These are phyloP conservation scores for Campaea margaritaria DNA, from an alignment of 2,888 invertebrate genomes.

Conservation along the genomic window DNA sequence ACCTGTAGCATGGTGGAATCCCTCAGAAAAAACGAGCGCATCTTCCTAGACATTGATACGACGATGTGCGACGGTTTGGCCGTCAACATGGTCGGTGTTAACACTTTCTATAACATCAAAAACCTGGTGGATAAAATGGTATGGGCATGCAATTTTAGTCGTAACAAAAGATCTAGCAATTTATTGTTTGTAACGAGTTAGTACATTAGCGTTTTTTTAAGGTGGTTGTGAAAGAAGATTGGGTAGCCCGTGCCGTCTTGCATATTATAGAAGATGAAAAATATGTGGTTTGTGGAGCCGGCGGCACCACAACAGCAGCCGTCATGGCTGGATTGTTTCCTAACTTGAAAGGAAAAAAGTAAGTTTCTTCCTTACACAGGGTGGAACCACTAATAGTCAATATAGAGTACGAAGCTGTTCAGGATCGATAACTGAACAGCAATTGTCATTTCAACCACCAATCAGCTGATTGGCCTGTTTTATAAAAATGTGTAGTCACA, in stretches of 20 bases:
- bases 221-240: conserved; percentile 93
- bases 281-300: conserved; percentile 95
- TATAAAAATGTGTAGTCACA: too few relatives aligned
- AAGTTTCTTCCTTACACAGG: conserved; percentile 37
- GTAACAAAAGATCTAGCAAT: neutral
- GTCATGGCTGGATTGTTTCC: conserved; percentile 91
- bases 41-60: conserved; percentile 86
- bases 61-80: conserved; percentile 93
- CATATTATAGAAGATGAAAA: conserved; percentile 92
- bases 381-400: too few relatives aligned
- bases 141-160: conserved; percentile 17
- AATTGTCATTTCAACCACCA: too few relatives aligned
- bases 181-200: neutral
- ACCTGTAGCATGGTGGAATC: conserved; percentile 73
- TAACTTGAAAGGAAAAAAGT: conserved; percentile 94
- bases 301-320: conserved; percentile 92
- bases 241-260: conserved; percentile 92
- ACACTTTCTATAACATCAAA: conserved; percentile 71
- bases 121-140: conserved; percentile 79
- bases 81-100: conserved; percentile 71
- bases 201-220: conserved; percentile 45
- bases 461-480: too few relatives aligned
- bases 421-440: too few relatives aligned
- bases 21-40: conserved; percentile 89
- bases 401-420: too few relatives aligned